A percentile compares a stretch with the other conserved stretches of the same genome.
These are phyloP conservation scores for Zophobas morio DNA, from an alignment of 1,140 invertebrate species.

Conservation along the genomic window DNA sequence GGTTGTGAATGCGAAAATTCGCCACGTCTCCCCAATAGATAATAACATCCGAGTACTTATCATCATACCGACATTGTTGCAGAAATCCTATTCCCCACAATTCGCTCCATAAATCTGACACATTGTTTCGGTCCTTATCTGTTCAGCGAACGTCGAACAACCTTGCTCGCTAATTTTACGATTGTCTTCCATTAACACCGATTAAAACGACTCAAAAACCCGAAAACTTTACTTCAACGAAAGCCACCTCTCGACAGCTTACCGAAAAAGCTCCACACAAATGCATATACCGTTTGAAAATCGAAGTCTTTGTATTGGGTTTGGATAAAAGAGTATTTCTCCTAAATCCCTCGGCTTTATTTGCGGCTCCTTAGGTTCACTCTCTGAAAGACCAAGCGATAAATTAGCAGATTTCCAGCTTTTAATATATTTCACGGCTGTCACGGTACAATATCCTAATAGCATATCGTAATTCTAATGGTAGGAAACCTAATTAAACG, in stretches of 20 bases:
- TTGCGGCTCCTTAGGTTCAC: constrained; percentile 1
- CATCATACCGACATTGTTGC: too few relatives aligned
- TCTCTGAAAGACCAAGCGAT: neutral
- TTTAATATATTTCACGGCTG: neutral
- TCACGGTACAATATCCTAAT: neutral
- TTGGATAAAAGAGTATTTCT: constrained; percentile 8
- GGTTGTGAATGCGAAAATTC: too few relatives aligned
- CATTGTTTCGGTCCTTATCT: too few relatives aligned
- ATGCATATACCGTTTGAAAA: constrained; percentile 6
- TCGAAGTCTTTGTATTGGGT: constrained; percentile 12
- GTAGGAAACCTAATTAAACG: neutral
- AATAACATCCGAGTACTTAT: too few relatives aligned
- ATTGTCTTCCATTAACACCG: neutral
- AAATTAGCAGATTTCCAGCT: neutral
- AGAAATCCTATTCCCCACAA: too few relatives aligned
- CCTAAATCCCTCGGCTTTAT: neutral
- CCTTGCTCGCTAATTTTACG: neutral
- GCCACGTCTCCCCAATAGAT: too few relatives aligned
- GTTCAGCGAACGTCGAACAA: too few relatives aligned
- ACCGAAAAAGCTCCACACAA: neutral
- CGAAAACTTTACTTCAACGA: neutral
- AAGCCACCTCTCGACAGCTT: neutral
- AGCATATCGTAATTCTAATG: neutral
- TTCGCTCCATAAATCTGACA: too few relatives aligned
- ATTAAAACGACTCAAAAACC: neutral